These are phyloP conservation scores for Drosophila parvula DNA, from an alignment of 1,140 invertebrate genomes.

Conservation along the genomic window DNA sequence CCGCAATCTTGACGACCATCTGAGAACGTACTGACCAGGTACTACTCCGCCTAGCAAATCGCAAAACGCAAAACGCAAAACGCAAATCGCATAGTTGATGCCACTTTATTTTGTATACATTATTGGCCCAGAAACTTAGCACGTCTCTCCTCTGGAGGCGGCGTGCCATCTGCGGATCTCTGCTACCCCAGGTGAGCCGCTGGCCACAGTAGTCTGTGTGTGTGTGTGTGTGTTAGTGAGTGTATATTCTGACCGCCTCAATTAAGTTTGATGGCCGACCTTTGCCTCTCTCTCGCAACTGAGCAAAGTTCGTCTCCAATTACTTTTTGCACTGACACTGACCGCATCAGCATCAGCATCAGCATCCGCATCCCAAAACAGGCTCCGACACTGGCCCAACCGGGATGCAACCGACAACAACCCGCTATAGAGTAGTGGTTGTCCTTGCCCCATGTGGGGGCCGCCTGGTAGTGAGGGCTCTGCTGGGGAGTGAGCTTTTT, in stretches of 20 bases:
- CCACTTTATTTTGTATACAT: constrained; percentile 33
- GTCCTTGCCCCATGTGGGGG: constrained; percentile 12
- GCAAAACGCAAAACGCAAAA: neutral
- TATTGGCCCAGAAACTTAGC: constrained; percentile 34
- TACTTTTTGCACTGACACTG: constrained; percentile 21
- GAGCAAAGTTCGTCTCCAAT: constrained; percentile 51
- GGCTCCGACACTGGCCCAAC: neutral
- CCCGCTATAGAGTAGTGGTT: constrained; percentile 14
- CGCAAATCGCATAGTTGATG: constrained; percentile 29
- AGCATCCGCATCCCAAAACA: constrained; percentile 18
- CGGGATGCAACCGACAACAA: constrained; percentile 12
- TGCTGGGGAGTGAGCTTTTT: constrained; percentile 14
- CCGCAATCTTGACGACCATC: constrained; percentile 15
- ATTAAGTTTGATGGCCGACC: constrained; percentile 43
- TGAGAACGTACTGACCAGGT: constrained; percentile 24
- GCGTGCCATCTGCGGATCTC: constrained; percentile 41
- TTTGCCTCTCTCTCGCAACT: constrained; percentile 24
- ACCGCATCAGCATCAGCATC: constrained; percentile 4
- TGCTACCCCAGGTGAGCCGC: constrained; percentile 4
- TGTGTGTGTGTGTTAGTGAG: neutral
- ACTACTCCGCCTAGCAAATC: constrained; percentile 10
- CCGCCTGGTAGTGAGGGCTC: no score
- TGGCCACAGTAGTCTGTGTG: neutral
- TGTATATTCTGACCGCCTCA: constrained; percentile 33
- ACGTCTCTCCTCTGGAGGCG: constrained; percentile 31